phyloP scores from a whole-genome alignment of 2,888 invertebrate genomes.

The Synanthedon formicaeformis region DNA sequence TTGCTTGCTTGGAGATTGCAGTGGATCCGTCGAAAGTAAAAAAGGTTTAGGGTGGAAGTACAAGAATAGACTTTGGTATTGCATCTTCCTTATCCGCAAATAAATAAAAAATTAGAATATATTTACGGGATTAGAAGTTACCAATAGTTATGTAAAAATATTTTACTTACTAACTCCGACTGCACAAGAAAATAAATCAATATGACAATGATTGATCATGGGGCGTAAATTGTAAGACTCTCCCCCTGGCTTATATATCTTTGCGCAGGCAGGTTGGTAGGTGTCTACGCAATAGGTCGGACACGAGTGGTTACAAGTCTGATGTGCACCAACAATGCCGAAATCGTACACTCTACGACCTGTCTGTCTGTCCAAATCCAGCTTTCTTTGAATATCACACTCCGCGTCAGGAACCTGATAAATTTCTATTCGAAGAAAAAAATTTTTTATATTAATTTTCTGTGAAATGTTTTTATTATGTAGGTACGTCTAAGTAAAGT shows the following conservation, averaged over 20 bases:
- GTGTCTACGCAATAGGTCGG: slow-evolving; percentile 47
- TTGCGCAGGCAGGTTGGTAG: slow-evolving; percentile 49
- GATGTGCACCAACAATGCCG: slow-evolving; percentile 40
- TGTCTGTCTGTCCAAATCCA: background rate
- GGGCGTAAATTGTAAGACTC: slow-evolving; percentile 14
- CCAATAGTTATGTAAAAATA: background rate
- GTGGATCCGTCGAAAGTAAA: no score
- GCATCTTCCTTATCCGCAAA: no score
- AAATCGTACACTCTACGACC: slow-evolving; percentile 35
- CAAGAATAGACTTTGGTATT: no score
- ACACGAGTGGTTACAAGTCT: slow-evolving; percentile 53
- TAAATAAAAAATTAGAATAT: no score
- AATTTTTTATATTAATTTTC: background rate
- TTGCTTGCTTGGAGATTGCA: no score
- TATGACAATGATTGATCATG: slow-evolving; percentile 58
- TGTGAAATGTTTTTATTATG: background rate
- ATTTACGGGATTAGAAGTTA: no score
- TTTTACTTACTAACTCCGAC: slow-evolving; percentile 43
- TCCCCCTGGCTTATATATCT: slow-evolving; percentile 28
- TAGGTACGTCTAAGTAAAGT: background rate
- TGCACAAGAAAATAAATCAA: slow-evolving; percentile 51
- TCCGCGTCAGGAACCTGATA: slow-evolving; percentile 19
- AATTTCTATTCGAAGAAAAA: slow-evolving; percentile 18
- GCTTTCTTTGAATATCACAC: slow-evolving; percentile 12
- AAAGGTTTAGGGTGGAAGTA: no score